Evolutionary conservation across 1,140 invertebrate species (phyloP), one percentile per base, ranked within the genome.

Genomic region (Manduca sexta): DNA sequence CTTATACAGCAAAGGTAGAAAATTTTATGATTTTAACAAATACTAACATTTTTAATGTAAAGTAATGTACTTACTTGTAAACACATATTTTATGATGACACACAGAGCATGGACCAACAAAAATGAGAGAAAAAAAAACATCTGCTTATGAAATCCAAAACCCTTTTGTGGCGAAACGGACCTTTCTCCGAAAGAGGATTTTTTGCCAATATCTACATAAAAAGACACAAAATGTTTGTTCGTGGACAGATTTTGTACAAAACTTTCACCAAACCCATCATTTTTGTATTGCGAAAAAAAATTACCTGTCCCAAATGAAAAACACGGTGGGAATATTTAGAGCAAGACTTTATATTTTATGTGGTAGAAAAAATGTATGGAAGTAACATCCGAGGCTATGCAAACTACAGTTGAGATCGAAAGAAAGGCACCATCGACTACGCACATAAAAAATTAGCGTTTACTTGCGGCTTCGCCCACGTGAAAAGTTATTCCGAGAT

Each of bases 121-220:
- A 13, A 51, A 31, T 31, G 15, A 45, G 17, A 41, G 45, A 73
- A 77, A 78, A 79, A 83, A 61, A 63, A 37, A 38, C 64, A 64
- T 69, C 65, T 70, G 68, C 70, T 69, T 67, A 64, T 72, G 78
- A 74, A 82, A 82, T 74, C 47, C 56, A 77, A 79, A 81, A 81
- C 80, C 80, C 80, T 80, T 83, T 81, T 84, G 75, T 84, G 64
- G 64, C 41, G 44, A 15, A 34, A 26, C 7, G 41, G 18, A 48
- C 48, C 49, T 49, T 38, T 59, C 80, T 81, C 74, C 69, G 67
- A 69, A 74, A 84, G 79, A 74, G 69, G 64, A 53, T 58, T 71
- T 75, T 76, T 76, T 65, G 52, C 47, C 33, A 56, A 71, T 63
- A 52, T 63, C 43, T 41, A 37, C 18, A 56, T 43, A 81, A 81